Conservation (phyloP, 2,797 vertebrate species). For the Philypnodon macrostomus region DNA sequence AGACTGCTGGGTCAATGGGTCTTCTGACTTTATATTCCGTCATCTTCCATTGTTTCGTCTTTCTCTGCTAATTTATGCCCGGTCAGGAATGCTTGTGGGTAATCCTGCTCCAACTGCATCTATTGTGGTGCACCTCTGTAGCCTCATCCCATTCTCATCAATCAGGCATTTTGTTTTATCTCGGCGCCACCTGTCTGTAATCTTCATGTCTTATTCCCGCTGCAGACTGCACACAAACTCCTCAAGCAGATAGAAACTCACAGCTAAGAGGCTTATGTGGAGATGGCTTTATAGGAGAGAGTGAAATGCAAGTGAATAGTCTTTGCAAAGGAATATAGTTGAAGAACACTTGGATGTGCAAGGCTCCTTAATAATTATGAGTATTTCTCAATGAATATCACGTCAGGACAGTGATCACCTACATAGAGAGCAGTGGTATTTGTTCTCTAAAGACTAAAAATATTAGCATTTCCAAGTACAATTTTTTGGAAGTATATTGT, state of each 20-base stretch:
- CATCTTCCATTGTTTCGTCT: slow-evolving; percentile 30
- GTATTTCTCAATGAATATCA: too few species aligned
- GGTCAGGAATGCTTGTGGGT: slow-evolving; percentile 37
- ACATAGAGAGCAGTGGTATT: too few species aligned
- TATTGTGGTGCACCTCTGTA: slow-evolving; percentile 16
- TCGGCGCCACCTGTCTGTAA: slow-evolving; percentile 13
- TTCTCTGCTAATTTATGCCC: slow-evolving; percentile 48
- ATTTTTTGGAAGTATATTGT: too few species aligned
- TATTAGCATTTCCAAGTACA: too few species aligned
- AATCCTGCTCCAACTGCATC: slow-evolving; percentile 26
- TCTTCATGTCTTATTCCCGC: slow-evolving; percentile 18
- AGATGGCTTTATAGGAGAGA: slow-evolving; percentile 19
- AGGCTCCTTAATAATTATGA: too few species aligned
- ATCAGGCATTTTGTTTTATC: slow-evolving; percentile 16
- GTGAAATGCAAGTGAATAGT: slow-evolving; percentile 26
- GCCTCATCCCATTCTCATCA: slow-evolving; percentile 28
- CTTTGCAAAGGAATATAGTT: slow-evolving; percentile 21
- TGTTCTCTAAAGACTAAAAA: too few species aligned
- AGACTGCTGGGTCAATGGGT: slow-evolving; percentile 31
- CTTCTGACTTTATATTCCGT: slow-evolving; percentile 46
- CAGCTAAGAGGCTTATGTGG: slow-evolving; percentile 35
- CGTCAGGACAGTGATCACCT: too few species aligned
- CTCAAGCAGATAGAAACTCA: slow-evolving; percentile 26
- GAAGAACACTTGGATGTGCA: too few species aligned
- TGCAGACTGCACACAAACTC: slow-evolving; percentile 10